These are phyloP conservation scores for Thera obeliscata DNA, from an alignment of 2,888 invertebrate species.

Conservation along the genomic window DNA sequence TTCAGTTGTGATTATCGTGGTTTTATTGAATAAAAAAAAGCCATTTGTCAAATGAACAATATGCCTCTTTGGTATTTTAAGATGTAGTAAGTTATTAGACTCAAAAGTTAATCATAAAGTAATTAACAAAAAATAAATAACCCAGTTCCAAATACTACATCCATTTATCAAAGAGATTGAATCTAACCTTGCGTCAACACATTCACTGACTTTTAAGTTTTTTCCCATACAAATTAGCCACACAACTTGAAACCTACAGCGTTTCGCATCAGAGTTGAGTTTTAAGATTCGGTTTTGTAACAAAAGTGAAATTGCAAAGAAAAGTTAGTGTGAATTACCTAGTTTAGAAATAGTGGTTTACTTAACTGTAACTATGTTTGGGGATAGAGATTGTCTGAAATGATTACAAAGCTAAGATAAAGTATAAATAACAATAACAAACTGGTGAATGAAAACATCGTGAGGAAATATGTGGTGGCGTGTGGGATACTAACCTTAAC, in stretches of 20 bases:
- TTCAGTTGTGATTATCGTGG: too few relatives aligned
- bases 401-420: background rate
- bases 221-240: slow-evolving; percentile 31
- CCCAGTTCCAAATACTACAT: slow-evolving; percentile 30
- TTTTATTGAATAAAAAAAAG: too few relatives aligned
- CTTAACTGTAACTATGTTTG: background rate
- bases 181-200: slow-evolving; percentile 43
- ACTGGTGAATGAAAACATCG: too few relatives aligned
- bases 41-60: too few relatives aligned
- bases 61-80: too few relatives aligned
- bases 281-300: slow-evolving; percentile 1
- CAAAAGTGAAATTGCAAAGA: slow-evolving; percentile 44
- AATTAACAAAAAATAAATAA: background rate
- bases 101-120: background rate
- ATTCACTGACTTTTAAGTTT: slow-evolving; percentile 35
- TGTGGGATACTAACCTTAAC: too few relatives aligned
- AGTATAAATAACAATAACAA: too few relatives aligned
- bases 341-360: slow-evolving; percentile 34
- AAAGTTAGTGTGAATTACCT: slow-evolving; percentile 42
- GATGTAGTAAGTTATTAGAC: too few relatives aligned
- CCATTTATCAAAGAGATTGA: slow-evolving; percentile 36
- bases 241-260: slow-evolving; percentile 7
- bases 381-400: background rate
- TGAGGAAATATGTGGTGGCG: too few relatives aligned
- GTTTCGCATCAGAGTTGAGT: slow-evolving; percentile 3